A percentile compares a stretch with the other conserved stretches of the same genome.
phyloP scores from a whole-genome alignment of 2,888 invertebrate species.

The Drosophila austrosaltans region DNA sequence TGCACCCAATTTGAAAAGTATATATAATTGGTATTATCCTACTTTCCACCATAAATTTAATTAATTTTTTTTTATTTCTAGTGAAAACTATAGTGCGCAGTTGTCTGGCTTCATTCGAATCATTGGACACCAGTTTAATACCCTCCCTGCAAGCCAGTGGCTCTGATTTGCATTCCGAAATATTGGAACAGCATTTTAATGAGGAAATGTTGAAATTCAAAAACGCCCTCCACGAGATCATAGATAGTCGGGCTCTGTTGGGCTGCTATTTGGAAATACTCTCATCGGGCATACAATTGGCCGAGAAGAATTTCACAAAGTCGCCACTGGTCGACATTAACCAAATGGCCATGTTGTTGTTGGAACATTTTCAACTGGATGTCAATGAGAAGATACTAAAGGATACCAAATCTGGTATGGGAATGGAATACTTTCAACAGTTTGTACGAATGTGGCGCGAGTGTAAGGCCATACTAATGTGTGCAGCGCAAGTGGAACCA shows the following conservation, averaged over 20 bases:
- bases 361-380: slow-evolving; percentile 78
- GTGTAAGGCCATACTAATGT: slow-evolving; percentile 80
- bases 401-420: slow-evolving; percentile 37
- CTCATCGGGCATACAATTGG: slow-evolving; percentile 51
- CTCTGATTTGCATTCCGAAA: slow-evolving; percentile 69
- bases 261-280: slow-evolving; percentile 77
- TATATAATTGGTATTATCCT: not conserved
- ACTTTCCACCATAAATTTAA: not conserved
- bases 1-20: slow-evolving; percentile 76
- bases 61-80: slow-evolving; percentile 19
- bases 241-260: slow-evolving; percentile 80
- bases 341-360: slow-evolving; percentile 74
- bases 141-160: slow-evolving; percentile 78
- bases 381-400: slow-evolving; percentile 64
- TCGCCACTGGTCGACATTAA: slow-evolving; percentile 63
- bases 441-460: slow-evolving; percentile 78
- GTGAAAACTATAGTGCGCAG: slow-evolving; percentile 80
- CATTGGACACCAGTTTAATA: slow-evolving; percentile 81
- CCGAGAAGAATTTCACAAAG: slow-evolving; percentile 68
- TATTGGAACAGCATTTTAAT: slow-evolving; percentile 82
- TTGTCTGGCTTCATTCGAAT: slow-evolving; percentile 82
- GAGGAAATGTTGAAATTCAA: slow-evolving; percentile 80
- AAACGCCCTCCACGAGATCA: slow-evolving; percentile 77
- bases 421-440: slow-evolving; percentile 67
- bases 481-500: slow-evolving; percentile 77